Percentiles rank a stretch among this genome's conserved stretches.
Conservation (phyloP, 2,888 invertebrate genomes). For the Carcina quercana region DNA sequence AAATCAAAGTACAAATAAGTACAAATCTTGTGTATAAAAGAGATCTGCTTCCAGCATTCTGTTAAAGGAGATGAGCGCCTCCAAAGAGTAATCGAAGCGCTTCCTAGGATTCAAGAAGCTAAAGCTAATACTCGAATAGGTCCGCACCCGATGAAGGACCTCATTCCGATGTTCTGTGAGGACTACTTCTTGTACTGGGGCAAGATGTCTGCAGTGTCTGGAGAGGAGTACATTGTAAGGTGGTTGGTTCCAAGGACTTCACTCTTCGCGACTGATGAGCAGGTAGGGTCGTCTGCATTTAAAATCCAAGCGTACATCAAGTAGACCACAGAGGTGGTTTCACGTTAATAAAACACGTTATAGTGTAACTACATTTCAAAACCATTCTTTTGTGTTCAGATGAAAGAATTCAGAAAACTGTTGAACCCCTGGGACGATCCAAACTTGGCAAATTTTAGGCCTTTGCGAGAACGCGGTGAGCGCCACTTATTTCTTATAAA, state of each 20-base stretch:
- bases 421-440: slow-evolving; percentile 67
- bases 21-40: no score
- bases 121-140: slow-evolving; percentile 63
- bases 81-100: slow-evolving; percentile 53
- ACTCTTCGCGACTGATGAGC: slow-evolving; percentile 71
- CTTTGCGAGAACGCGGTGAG: slow-evolving; percentile 50
- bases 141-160: slow-evolving; percentile 59
- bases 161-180: slow-evolving; percentile 71
- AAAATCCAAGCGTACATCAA: no score
- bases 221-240: slow-evolving; percentile 56
- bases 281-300: no score
- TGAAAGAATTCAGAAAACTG: slow-evolving; percentile 70
- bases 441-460: slow-evolving; percentile 68
- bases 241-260: slow-evolving; percentile 78
- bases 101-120: slow-evolving; percentile 64
- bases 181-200: slow-evolving; percentile 82
- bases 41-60: slow-evolving; percentile 68
- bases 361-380: no score
- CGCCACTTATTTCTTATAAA: slow-evolving; percentile 69
- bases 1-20: no score
- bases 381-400: slow-evolving; percentile 44
- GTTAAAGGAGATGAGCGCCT: slow-evolving; percentile 54
- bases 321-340: no score
- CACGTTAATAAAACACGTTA: no score
- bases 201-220: slow-evolving; percentile 52